Evolutionary conservation across 1,140 invertebrate genomes (phyloP), one percentile per base, ranked within the genome.

Genomic region (Ruditapes philippinarum): DNA sequence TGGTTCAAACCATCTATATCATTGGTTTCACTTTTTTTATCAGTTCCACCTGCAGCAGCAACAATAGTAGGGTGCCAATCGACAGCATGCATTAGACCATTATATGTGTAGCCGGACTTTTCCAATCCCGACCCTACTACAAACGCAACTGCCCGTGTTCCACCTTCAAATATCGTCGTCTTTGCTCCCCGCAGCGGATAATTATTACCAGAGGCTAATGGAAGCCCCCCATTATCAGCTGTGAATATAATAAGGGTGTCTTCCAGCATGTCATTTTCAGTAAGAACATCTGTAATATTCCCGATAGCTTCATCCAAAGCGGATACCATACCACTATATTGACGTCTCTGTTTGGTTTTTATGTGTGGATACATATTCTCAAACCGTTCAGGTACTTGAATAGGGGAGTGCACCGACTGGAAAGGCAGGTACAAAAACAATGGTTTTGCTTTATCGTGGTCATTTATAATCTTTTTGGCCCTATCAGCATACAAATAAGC

Each of bases 291-390:
- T 0, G 96, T 94, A 1, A 97, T 89, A 70, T 94, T 94, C n/a
- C 95, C 96, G 45, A 96, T 91, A 17, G 93, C 94, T 73, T 96
- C 95, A 91, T 96, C 96, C 90, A 96, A 89, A 5, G 96, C 95
- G 17, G 95, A 93, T 17, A 96, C 94, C 96, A 96, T 96, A 7
- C 91, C 91, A 31, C 81, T 84, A 76, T 79, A 92, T 31, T 87
- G 87, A 42, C 89, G 57, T 11, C 91, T 38, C 49, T 83, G 83
- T 36, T 88, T 88, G 28, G 88, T 91, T 33, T 89, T 62, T 31
- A 92, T 86, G 14, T 91, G 78, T 3, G 70, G 81, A 51, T 89
- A 91, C 80, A 89, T 80, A 31, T 87, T 31, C 51, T 88, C 83
- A 60, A 88, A 91, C 4, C 11, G 9, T 54, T 80, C 25, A 1